Percentiles rank a stretch among this genome's conserved stretches.
These are phyloP conservation scores for Pararge aegeria DNA, from an alignment of 1,140 invertebrate genomes.

Conservation along the genomic window DNA sequence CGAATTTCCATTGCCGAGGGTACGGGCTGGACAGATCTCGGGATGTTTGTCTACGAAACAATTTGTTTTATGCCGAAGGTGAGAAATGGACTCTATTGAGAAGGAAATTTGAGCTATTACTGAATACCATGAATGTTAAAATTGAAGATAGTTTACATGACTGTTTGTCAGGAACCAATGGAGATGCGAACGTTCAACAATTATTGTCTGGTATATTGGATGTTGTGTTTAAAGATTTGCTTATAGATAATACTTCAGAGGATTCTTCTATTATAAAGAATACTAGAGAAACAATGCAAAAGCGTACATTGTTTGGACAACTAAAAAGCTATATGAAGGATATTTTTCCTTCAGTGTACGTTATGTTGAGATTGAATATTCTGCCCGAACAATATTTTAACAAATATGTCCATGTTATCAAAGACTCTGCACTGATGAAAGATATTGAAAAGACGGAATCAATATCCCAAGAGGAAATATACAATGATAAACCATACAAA, in stretches of 20 bases:
- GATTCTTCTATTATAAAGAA: constrained; percentile 40
- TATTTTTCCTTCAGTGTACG: constrained; percentile 64
- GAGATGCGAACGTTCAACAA: constrained; percentile 68
- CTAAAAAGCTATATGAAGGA: constrained; percentile 63
- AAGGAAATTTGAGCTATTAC: constrained; percentile 51
- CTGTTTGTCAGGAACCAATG: constrained; percentile 73
- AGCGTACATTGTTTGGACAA: constrained; percentile 44
- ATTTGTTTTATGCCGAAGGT: constrained; percentile 72
- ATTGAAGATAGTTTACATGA: constrained; percentile 60
- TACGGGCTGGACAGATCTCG: constrained; percentile 69
- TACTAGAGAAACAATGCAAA: constrained; percentile 45
- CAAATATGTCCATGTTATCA: constrained; percentile 38
- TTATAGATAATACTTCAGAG: constrained; percentile 53
- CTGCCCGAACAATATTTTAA: constrained; percentile 35
- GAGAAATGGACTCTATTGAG: constrained; percentile 70
- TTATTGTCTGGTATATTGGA: constrained; percentile 71
- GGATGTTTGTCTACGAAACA: constrained; percentile 77
- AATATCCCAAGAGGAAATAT: constrained; percentile 41
- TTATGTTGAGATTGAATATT: constrained; percentile 47
- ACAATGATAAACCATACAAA: constrained; percentile 27
- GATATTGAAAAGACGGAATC: constrained; percentile 45
- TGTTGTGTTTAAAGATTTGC: constrained; percentile 61
- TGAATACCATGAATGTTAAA: constrained; percentile 46
- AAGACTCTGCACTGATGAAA: constrained; percentile 48
- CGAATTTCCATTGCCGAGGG: constrained; percentile 75